Evolutionary conservation across 2,113 vertebrate species (phyloP), one percentile per base, ranked within the genome.

Genomic region (Talpa occidentalis): DNA sequence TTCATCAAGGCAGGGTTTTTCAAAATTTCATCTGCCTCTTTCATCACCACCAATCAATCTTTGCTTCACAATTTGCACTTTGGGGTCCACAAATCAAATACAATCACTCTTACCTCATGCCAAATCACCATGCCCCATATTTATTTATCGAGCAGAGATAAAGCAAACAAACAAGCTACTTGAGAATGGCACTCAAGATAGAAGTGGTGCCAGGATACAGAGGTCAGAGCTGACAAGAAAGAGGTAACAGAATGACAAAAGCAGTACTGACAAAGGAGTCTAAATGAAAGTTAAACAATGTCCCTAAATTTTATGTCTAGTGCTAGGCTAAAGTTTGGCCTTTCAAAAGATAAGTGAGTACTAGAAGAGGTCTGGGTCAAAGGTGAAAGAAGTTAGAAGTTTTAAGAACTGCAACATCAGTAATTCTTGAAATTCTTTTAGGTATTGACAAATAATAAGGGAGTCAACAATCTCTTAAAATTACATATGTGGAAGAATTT

Each of bases 31-130:
- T n/a, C n/a, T 85, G 67, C 19, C 49, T 44, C 22, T 84, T 66
- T 76, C 30, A 64, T 10, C 30, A 52, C 54, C 54, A 56, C 24
- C 42, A 76, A 35, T n/a, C 37, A 64, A 12, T 28, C 35, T 59
- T 85, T 84, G 72, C 73, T 94, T 88, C 54, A 79, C 70, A 90
- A 77, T 77, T 77, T 69, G 21, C 59, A 70, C 16, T 77, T 86
- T 6, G 12, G 32, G 6, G 4, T 42, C 44, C 47, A 77, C 64
- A 89, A 32, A 78, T 60, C 11, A 64, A 56, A 81, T 19, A 67
- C n/a, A 72, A 72, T 67, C 47, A 73, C 73, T 77, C 28, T 82
- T 24, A 73, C 4, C 54, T 69, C 12, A 47, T 28, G 40, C 3
- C 28, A 73, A 77, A 94, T 67, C 10, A 44, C 9, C 9, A 10